Base-by-base conservation (phyloP, 2,888 invertebrate genomes). In the Torymus aiolomorphi region DNA sequence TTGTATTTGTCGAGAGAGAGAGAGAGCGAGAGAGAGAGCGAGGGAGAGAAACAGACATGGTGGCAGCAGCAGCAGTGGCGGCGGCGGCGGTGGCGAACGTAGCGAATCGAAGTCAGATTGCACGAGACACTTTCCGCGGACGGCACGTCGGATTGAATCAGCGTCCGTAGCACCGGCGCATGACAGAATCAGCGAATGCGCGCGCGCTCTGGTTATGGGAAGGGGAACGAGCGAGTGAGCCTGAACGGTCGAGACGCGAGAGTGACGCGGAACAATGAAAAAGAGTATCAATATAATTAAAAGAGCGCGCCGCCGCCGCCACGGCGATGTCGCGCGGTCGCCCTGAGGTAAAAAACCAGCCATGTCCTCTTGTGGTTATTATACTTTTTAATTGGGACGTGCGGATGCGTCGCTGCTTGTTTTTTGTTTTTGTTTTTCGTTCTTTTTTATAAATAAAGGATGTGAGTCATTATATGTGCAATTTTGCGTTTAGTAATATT, bases 71-170 rank as follows among this genome's bases (percentile, higher is more conserved):
- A 42, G 42, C 42, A 12, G 66, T 11, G 20, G 31, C 16, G 62
- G 57, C n/a, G 51, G 18, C 20, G 63, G 52, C 59, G 42, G 59
- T 8, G 12, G 71, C 70, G 69, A 20, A 76, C 66, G 70, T 65
- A 76, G 67, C 76, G 80, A 77, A 80, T 80, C 80, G 72, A 80
- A 80, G 80, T 80, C 77, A 78, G 80, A 80, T 80, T 80, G 80
- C 69, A 75, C 61, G 77, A 67, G 80, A 78, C 80, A 80, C 71
- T 80, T 80, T 74, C 75, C 74, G 71, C 71, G 70, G 74, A 74
- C 71, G 66, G 49, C 65, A n/a, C 70, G 80, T 80, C 77, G 65
- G 75, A 75, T 80, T 71, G 80, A 75, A 80, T 80, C 80, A 80
- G 78, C 65, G 18, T 59, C 57, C 71, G 49, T 59, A 18, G 52